phyloP scores from a whole-genome alignment of 2,797 vertebrate species.

The Mormyrus proboscirostris region DNA sequence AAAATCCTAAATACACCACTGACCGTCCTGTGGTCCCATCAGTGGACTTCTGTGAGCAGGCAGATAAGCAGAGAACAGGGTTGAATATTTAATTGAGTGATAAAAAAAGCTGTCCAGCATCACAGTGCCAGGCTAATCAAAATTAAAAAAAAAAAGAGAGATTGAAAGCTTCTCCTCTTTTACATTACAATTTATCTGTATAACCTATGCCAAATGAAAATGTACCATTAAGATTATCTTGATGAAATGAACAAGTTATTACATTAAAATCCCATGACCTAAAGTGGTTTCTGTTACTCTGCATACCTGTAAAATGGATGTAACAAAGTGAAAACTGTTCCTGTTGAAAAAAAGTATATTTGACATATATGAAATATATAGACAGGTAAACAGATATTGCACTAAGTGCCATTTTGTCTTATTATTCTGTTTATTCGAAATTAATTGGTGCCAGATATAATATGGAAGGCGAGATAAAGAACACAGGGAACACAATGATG shows the following conservation, averaged over 20 bases:
- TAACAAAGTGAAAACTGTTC: neutral
- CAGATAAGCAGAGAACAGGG: conserved; percentile 34
- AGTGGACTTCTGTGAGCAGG: conserved; percentile 30
- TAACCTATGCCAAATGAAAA: neutral
- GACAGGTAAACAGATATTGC: neutral
- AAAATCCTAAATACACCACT: conserved; percentile 32
- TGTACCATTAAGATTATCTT: conserved; percentile 20
- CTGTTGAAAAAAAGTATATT: neutral
- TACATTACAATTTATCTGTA: neutral
- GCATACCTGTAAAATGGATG: neutral
- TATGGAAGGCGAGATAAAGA: neutral
- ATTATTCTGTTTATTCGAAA: neutral
- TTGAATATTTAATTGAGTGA: conserved; percentile 35
- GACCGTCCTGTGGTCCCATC: conserved; percentile 29
- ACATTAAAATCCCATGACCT: neutral
- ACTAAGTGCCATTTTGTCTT: neutral
- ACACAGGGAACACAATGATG: neutral
- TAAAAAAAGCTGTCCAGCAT: conserved; percentile 32
- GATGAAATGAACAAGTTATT: conserved; percentile 15
- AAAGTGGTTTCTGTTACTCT: conserved; percentile 1
- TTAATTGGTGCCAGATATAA: neutral
- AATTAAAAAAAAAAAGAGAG: neutral
- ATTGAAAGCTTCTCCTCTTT: conserved; percentile 20
- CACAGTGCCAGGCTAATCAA: neutral
- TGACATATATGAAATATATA: neutral